Conservation (phyloP, 2,113 vertebrate species). For the Ginglymostoma cirratum region DNA sequence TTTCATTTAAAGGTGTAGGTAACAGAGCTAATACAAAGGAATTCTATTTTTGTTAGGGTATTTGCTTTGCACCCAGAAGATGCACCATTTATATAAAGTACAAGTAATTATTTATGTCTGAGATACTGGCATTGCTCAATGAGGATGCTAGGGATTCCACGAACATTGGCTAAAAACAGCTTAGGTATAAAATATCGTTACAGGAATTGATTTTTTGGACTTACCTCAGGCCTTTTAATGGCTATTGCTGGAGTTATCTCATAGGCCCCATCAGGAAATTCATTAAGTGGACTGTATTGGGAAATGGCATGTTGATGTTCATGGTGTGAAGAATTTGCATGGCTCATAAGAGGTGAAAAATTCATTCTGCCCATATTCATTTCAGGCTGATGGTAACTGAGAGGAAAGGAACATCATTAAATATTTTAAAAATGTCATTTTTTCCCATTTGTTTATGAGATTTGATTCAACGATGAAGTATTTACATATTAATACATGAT, state of each 20-base stretch:
- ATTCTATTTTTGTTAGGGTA: not conserved
- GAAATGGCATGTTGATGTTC: not conserved
- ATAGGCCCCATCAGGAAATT: too few species aligned
- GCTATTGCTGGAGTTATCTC: too few species aligned
- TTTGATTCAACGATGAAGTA: not conserved
- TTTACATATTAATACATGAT: not conserved
- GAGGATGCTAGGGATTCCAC: not conserved
- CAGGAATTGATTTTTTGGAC: not conserved
- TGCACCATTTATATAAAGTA: not conserved
- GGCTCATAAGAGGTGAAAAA: not conserved
- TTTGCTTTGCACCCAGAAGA: not conserved
- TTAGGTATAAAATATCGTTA: not conserved
- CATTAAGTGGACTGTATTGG: not conserved
- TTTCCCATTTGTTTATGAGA: not conserved
- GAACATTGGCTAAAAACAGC: not conserved
- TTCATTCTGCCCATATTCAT: not conserved
- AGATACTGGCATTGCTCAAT: not conserved
- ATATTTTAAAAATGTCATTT: not conserved
- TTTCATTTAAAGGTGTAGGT: not conserved
- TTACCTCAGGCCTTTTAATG: not conserved
- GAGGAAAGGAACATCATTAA: not conserved
- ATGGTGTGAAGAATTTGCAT: not conserved
- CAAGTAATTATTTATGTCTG: not conserved
- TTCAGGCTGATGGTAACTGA: not conserved
- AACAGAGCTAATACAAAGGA: not conserved